A percentile compares a stretch with the other conserved stretches of the same genome.
phyloP scores from a whole-genome alignment of 92 coral and sea anemone species.

The Metridium senile region DNA sequence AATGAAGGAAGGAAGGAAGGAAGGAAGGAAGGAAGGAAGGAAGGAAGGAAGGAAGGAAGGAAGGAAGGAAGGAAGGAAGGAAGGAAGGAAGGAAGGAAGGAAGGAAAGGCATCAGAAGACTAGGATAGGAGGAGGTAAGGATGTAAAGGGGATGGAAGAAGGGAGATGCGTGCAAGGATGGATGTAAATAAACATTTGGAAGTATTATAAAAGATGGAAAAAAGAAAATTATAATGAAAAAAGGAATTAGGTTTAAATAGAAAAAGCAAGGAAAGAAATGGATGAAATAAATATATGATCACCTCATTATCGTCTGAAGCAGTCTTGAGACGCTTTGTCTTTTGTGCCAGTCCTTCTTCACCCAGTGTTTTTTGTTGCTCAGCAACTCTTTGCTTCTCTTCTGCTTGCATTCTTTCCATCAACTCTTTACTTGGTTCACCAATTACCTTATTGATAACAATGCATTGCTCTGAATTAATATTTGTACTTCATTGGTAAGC shows the following conservation, averaged over 20 bases:
- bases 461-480: too few relatives aligned
- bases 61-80: neutral
- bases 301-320: constrained; percentile 97
- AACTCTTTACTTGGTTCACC: constrained; percentile 91
- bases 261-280: neutral
- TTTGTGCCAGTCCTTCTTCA: constrained; percentile 75
- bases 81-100: neutral
- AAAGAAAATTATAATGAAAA: too few relatives aligned
- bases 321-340: constrained; percentile 72
- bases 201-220: too few relatives aligned
- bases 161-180: too few relatives aligned
- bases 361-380: constrained; percentile 76
- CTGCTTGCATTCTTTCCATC: constrained; percentile 84
- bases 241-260: too few relatives aligned
- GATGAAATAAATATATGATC: neutral
- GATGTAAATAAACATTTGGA: too few relatives aligned
- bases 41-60: too few relatives aligned
- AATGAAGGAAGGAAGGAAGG: neutral
- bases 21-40: neutral
- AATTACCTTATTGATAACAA: constrained; percentile 51
- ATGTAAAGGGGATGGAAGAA: neutral
- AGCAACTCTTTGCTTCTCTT: constrained; percentile 81
- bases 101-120: too few relatives aligned
- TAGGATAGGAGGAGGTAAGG: neutral
- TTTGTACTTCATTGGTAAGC: too few relatives aligned